Evolutionary conservation across 2,797 vertebrate genomes (phyloP).

Genomic region (Dryobates pubescens): DNA sequence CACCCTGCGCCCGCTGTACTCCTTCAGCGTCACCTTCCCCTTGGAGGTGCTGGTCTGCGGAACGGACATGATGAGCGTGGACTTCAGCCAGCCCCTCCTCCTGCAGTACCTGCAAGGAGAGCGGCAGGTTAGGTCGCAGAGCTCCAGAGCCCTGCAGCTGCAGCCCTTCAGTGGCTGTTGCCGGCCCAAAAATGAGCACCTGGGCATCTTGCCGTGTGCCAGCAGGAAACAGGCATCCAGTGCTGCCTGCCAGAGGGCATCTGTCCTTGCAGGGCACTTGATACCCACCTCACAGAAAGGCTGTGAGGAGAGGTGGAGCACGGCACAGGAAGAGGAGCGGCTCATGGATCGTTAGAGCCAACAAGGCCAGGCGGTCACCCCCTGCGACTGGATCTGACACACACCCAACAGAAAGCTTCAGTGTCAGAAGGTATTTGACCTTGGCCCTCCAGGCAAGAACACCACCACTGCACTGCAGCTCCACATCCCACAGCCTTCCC

Average conservation of each 20-base stretch:
- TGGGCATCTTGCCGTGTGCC: background rate
- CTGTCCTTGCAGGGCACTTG: background rate
- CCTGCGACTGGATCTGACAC: background rate
- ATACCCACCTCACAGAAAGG: background rate
- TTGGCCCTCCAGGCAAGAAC: background rate
- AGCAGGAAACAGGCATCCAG: background rate
- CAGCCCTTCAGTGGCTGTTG: background rate
- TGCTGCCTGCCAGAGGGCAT: background rate
- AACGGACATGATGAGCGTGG: conserved; percentile 97
- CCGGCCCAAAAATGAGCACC: background rate
- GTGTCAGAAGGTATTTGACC: background rate
- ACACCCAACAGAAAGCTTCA: background rate
- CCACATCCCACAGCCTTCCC: background rate
- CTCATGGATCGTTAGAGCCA: background rate
- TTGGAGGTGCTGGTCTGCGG: conserved; percentile 97
- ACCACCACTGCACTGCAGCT: background rate
- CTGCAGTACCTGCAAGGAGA: conserved; percentile 83
- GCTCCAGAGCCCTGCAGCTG: background rate
- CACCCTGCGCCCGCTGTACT: conserved; percentile 86
- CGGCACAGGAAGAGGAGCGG: background rate
- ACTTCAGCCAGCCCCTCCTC: conserved; percentile 92
- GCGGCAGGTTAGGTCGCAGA: background rate
- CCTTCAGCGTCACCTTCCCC: conserved; percentile 96
- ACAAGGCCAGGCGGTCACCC: background rate
- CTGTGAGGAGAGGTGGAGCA: background rate